These are phyloP conservation scores for Meteorus cinctellus DNA, from an alignment of 2,888 invertebrate species.

Conservation along the genomic window DNA sequence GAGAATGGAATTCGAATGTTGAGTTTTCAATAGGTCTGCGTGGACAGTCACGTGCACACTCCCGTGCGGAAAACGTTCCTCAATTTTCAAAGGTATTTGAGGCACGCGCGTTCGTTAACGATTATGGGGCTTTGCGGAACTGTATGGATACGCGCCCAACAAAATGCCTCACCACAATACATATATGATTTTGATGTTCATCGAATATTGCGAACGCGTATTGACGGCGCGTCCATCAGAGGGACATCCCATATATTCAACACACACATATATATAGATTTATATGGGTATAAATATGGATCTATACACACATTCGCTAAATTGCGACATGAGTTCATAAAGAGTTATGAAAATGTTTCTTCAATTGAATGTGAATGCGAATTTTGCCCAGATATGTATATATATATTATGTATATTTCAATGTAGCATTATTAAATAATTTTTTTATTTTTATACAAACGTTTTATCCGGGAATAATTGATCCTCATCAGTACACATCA, in stretches of 20 bases:
- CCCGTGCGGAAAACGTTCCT: conserved; percentile 31
- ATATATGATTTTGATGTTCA: conserved; percentile 47
- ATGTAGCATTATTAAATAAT: too few relatives aligned
- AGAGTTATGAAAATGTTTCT: neutral
- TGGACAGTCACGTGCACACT: conserved; percentile 43
- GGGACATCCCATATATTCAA: conserved; percentile 20
- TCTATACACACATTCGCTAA: neutral
- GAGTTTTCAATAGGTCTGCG: conserved; percentile 32
- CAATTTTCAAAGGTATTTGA: conserved; percentile 56
- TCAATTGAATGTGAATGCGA: neutral
- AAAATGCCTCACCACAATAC: conserved; percentile 26
- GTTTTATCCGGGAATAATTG: too few relatives aligned
- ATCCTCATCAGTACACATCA: too few relatives aligned
- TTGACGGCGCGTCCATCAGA: conserved; percentile 46
- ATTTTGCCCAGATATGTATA: neutral
- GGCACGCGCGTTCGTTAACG: conserved; percentile 60
- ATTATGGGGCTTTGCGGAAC: conserved; percentile 46
- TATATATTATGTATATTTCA: too few relatives aligned
- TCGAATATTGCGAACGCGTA: conserved; percentile 53
- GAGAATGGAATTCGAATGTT: conserved; percentile 22
- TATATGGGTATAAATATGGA: neutral
- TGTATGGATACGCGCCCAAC: conserved; percentile 1
- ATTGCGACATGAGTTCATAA: neutral
- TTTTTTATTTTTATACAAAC: too few relatives aligned
- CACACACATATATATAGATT: neutral